Percentiles rank a stretch among this genome's conserved stretches.
phyloP scores from a whole-genome alignment of 2,113 vertebrate genomes.

The Oreochromis tanganicae region DNA sequence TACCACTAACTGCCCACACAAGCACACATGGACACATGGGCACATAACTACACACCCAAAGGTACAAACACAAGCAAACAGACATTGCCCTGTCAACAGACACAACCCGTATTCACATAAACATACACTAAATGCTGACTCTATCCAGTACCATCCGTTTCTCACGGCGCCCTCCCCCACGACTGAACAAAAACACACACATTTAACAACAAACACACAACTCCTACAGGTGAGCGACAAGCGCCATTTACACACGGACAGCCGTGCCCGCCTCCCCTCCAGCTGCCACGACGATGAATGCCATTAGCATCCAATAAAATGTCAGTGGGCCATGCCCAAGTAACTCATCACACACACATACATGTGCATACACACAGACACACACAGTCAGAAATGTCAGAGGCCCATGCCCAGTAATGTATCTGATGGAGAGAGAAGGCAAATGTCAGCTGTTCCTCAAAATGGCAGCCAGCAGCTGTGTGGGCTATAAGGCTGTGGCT shows the following conservation, averaged over 20 bases:
- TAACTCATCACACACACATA: slow-evolving; percentile 47
- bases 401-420: slow-evolving; percentile 62
- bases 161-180: neutral
- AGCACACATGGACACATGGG: neutral
- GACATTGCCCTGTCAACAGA: neutral
- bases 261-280: slow-evolving; percentile 29
- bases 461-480: slow-evolving; percentile 63
- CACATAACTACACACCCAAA: neutral
- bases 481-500: slow-evolving; percentile 15
- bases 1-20: slow-evolving; percentile 23
- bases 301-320: slow-evolving; percentile 68
- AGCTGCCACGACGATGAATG: slow-evolving; percentile 57
- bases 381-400: slow-evolving; percentile 62
- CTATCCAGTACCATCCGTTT: neutral
- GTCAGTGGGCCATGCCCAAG: slow-evolving; percentile 61
- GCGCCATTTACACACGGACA: slow-evolving; percentile 50
- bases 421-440: slow-evolving; percentile 67
- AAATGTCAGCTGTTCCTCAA: slow-evolving; percentile 72
- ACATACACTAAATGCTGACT: neutral
- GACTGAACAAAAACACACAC: neutral
- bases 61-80: neutral
- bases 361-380: slow-evolving; percentile 10
- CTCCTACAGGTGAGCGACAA: slow-evolving; percentile 52
- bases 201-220: neutral
- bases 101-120: neutral